Evolutionary conservation across 2,113 vertebrate species (phyloP).

Genomic region (Pomatostomus ruficeps): DNA sequence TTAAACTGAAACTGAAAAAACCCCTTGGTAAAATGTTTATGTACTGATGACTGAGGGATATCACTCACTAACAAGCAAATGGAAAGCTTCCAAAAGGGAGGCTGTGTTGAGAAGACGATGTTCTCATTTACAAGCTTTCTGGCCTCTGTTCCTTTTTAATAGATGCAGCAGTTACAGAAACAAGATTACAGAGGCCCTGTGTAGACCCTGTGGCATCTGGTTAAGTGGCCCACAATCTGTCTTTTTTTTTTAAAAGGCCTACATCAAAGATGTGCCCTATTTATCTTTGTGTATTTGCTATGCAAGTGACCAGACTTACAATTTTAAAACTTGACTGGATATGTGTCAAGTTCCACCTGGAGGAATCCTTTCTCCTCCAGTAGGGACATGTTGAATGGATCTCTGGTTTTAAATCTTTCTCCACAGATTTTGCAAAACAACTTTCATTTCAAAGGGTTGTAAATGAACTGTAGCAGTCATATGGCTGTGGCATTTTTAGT

Average conservation of each 20-base stretch:
- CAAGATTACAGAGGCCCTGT: conserved; percentile 10
- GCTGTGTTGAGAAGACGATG: neutral
- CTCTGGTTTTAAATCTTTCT: neutral
- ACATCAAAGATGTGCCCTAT: neutral
- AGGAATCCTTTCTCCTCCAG: conserved; percentile 3
- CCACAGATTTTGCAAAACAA: neutral
- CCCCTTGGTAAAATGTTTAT: neutral
- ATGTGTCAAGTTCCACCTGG: neutral
- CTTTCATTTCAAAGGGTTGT: neutral
- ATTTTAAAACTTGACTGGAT: conserved; percentile 17
- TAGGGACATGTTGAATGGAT: neutral
- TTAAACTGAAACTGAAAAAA: neutral
- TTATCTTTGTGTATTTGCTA: conserved; percentile 1
- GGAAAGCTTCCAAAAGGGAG: neutral
- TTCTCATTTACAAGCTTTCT: conserved; percentile 38
- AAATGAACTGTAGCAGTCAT: neutral
- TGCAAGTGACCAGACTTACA: neutral
- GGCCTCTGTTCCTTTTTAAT: neutral
- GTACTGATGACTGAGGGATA: neutral
- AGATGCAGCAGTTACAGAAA: conserved; percentile 44
- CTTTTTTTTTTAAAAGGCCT: neutral
- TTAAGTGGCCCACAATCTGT: conserved; percentile 29
- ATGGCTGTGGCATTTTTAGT: neutral
- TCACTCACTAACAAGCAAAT: conserved; percentile 8
- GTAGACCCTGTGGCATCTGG: conserved; percentile 33